These are phyloP conservation scores for Charina bottae DNA, from an alignment of 2,113 vertebrate genomes.

Conservation along the genomic window DNA sequence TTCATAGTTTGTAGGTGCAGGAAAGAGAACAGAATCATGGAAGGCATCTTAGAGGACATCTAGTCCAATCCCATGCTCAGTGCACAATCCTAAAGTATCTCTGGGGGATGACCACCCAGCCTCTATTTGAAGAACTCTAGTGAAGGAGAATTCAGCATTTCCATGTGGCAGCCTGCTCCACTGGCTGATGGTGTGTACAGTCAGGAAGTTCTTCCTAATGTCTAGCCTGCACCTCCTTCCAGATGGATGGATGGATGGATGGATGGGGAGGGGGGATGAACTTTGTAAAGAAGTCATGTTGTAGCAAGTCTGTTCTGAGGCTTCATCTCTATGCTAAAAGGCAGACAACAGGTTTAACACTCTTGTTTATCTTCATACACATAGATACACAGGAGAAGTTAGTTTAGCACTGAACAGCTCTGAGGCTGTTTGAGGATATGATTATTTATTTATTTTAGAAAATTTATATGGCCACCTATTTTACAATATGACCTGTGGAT, in stretches of 20 bases:
- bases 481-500: neutral
- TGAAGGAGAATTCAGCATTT: neutral
- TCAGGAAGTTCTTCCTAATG: no score
- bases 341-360: neutral
- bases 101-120: neutral
- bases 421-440: neutral
- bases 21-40: neutral
- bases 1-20: neutral
- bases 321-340: neutral
- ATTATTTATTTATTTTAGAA: neutral
- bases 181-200: neutral
- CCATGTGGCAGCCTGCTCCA: neutral
- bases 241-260: no score
- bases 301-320: neutral
- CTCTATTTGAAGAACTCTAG: neutral
- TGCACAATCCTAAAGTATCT: neutral
- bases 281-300: neutral
- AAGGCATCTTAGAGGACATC: neutral
- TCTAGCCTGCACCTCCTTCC: no score
- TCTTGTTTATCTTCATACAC: neutral
- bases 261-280: neutral
- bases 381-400: neutral
- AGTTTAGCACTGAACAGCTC: neutral
- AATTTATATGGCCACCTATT: neutral
- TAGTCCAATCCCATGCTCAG: neutral